Conservation (phyloP, 2,797 vertebrate species). For the Myotis vivesi region DNA sequence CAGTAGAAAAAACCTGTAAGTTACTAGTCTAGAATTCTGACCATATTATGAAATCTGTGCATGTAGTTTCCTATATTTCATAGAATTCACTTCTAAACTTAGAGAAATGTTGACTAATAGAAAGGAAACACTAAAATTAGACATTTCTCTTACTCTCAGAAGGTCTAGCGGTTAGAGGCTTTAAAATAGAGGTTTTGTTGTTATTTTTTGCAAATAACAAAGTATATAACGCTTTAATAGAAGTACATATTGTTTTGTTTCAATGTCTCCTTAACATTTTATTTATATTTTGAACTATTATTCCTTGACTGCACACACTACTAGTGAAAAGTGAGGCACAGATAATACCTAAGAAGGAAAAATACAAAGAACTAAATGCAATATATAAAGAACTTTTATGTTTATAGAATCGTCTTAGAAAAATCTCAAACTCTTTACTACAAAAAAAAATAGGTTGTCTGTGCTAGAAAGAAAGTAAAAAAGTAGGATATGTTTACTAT, state of each 20-base stretch:
- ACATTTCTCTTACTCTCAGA: background rate
- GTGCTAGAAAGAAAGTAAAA: background rate
- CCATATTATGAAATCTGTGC: background rate
- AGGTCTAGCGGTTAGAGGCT: background rate
- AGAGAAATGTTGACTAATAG: background rate
- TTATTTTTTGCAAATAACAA: background rate
- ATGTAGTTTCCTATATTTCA: background rate
- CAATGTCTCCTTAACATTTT: background rate
- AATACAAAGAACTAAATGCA: conserved; percentile 24
- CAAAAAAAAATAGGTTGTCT: background rate
- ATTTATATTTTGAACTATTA: background rate
- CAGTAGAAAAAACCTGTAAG: background rate
- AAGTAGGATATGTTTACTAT: background rate
- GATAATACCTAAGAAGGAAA: background rate
- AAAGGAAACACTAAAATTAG: background rate
- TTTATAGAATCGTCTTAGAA: background rate
- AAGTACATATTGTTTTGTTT: conserved; percentile 30
- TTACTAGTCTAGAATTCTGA: background rate
- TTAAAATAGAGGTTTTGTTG: background rate
- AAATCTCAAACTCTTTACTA: background rate
- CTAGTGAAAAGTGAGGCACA: background rate
- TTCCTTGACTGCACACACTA: background rate
- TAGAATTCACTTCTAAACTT: background rate
- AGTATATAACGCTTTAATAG: background rate
- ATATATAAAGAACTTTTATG: background rate